Conservation (phyloP, 2,797 vertebrate genomes). For the Alfaro cultratus region DNA sequence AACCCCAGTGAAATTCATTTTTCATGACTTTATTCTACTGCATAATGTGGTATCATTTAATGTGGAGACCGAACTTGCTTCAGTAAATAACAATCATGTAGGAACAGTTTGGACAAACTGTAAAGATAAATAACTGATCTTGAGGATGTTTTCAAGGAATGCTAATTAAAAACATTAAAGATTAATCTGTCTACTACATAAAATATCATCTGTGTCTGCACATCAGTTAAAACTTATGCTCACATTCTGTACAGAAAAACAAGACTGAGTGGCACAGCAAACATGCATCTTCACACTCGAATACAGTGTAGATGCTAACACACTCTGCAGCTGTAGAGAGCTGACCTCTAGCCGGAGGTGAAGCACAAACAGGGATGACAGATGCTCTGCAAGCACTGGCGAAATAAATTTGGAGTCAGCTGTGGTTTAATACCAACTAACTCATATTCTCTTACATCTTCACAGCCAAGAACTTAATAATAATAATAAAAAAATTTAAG, state of each 20-base stretch:
- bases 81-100: conserved; percentile 37
- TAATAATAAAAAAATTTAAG: too few species aligned
- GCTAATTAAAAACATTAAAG: conserved; percentile 25
- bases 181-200: conserved; percentile 26
- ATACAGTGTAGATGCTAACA: conserved; percentile 9
- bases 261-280: not conserved
- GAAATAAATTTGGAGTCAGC: not conserved
- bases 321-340: conserved; percentile 29
- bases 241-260: not conserved
- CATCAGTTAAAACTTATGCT: not conserved
- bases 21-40: not conserved
- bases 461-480: not conserved
- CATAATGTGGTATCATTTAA: not conserved
- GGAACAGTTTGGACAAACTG: conserved; percentile 35
- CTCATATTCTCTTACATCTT: not conserved
- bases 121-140: conserved; percentile 23
- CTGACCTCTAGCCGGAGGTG: conserved; percentile 61
- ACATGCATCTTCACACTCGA: not conserved
- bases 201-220: not conserved
- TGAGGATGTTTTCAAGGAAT: conserved; percentile 17
- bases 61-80: not conserved
- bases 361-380: conserved; percentile 27
- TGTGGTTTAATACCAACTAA: conserved; percentile 19
- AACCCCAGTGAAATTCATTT: not conserved
- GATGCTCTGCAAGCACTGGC: conserved; percentile 34